Evolutionary conservation across 1,140 invertebrate genomes (phyloP).

Genomic region (Drosophila pectinifera): DNA sequence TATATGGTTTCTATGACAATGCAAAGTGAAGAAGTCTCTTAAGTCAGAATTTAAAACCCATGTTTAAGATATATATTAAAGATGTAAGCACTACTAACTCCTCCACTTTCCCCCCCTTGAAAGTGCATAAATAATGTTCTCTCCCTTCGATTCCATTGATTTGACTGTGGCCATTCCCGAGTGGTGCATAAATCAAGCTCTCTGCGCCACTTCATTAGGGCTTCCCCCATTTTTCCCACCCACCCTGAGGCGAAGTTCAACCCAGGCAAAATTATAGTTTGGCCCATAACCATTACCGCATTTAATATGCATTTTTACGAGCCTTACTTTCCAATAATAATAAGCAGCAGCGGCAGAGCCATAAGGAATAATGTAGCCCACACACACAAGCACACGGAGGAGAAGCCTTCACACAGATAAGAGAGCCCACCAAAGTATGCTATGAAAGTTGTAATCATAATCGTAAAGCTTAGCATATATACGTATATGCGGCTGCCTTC

Average conservation of each 20-base stretch:
- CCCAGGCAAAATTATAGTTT: conserved; percentile 52
- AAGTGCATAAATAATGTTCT: background rate
- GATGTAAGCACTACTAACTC: too few relatives aligned
- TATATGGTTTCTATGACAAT: too few relatives aligned
- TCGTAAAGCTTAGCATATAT: conserved; percentile 46
- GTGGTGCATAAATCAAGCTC: conserved; percentile 44
- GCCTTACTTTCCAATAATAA: conserved; percentile 63
- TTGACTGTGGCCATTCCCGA: conserved; percentile 34
- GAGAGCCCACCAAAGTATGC: conserved; percentile 60
- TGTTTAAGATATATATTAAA: too few relatives aligned
- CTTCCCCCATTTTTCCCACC: conserved; percentile 4
- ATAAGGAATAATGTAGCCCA: conserved; percentile 44
- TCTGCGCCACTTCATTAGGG: conserved; percentile 50
- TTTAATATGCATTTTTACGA: conserved; percentile 71
- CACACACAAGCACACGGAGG: background rate
- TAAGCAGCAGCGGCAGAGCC: conserved; percentile 34
- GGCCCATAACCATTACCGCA: conserved; percentile 50
- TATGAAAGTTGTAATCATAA: conserved; percentile 66
- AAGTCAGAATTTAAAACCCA: too few relatives aligned
- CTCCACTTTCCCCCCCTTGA: too few relatives aligned
- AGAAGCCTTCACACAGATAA: conserved; percentile 26
- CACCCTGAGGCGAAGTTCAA: conserved; percentile 19
- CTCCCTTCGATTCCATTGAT: conserved; percentile 34
- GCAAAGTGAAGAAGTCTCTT: too few relatives aligned
- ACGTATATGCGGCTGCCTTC: conserved; percentile 6